Conservation (phyloP, 2,113 vertebrate species). For the Gallinago undulata region DNA sequence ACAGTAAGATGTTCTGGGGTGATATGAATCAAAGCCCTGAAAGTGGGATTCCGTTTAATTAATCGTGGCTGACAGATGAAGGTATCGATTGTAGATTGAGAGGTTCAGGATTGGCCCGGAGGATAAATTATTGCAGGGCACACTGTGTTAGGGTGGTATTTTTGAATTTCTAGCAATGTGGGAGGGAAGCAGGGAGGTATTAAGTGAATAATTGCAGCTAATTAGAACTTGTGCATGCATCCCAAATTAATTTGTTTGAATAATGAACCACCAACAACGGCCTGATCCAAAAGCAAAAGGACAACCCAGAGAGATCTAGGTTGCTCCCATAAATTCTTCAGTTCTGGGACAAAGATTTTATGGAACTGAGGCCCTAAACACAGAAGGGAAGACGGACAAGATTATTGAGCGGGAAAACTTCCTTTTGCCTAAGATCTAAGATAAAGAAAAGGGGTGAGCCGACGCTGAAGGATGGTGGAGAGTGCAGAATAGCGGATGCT, state of each 20-base stretch:
- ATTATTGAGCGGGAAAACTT: background rate
- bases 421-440: background rate
- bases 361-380: background rate
- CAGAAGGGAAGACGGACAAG: background rate
- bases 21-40: slow-evolving; percentile 60
- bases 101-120: background rate
- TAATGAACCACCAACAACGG: slow-evolving; percentile 26
- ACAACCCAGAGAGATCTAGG: background rate
- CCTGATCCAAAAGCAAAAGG: background rate
- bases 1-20: slow-evolving; percentile 20
- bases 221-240: background rate
- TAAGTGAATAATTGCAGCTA: slow-evolving; percentile 33
- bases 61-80: slow-evolving; percentile 50
- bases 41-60: slow-evolving; percentile 48
- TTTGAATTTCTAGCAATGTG: background rate
- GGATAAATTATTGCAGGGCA: background rate
- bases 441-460: background rate
- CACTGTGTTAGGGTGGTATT: background rate
- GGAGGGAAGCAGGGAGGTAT: slow-evolving; percentile 9
- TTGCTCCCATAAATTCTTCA: background rate
- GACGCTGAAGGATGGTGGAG: background rate
- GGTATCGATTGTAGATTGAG: slow-evolving; percentile 26
- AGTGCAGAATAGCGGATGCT: background rate
- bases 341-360: background rate
- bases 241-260: slow-evolving; percentile 42